phyloP scores from a whole-genome alignment of 2,888 invertebrate genomes.

The Stenichneumon culpator region DNA sequence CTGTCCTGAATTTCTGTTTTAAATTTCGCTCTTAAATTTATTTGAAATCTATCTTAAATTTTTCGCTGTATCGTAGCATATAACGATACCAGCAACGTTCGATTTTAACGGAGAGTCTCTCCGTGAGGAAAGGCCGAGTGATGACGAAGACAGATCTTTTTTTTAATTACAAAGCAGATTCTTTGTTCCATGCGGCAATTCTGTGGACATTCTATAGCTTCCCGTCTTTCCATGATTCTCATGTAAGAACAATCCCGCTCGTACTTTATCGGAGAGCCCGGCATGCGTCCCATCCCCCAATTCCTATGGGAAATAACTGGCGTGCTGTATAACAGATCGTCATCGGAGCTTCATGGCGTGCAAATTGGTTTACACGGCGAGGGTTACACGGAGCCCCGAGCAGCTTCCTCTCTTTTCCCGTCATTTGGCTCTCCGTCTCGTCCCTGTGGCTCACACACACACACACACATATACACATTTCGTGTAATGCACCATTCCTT shows the following conservation, averaged over 20 bases:
- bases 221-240: conserved; percentile 78
- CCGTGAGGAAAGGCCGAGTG: not conserved
- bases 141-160: conserved; percentile 16
- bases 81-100: not conserved
- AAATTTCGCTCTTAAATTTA: too few species aligned
- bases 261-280: conserved; percentile 53
- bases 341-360: conserved; percentile 81
- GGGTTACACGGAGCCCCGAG: conserved; percentile 50
- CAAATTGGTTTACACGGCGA: conserved; percentile 84
- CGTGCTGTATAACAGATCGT: conserved; percentile 76
- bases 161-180: conserved; percentile 56
- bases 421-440: conserved; percentile 43
- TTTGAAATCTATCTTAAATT: too few species aligned
- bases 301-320: conserved; percentile 84
- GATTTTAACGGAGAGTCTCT: not conserved
- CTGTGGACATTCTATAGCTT: conserved; percentile 41
- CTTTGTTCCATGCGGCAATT: conserved; percentile 55
- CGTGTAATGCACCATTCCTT: conserved; percentile 19
- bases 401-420: conserved; percentile 63
- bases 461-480: not conserved
- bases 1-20: too few species aligned
- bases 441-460: not conserved
- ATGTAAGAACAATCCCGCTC: conserved; percentile 60
- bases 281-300: conserved; percentile 71
- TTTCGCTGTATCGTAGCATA: too few species aligned